Evolutionary conservation across 2,888 invertebrate genomes (phyloP).

Genomic region (Hololepta plana): DNA sequence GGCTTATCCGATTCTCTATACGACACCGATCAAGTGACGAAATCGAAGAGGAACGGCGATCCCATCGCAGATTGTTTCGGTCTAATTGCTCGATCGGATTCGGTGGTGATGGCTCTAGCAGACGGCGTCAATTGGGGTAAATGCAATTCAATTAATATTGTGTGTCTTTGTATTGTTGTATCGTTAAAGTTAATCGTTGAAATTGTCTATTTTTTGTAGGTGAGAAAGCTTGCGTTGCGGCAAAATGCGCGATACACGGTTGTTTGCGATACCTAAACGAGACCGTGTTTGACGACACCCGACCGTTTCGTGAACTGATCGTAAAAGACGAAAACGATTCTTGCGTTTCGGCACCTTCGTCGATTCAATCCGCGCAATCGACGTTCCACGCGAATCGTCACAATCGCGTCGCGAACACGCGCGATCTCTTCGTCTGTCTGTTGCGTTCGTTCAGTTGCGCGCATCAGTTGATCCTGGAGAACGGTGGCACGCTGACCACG

Average conservation of each 20-base stretch:
- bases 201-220: conserved; percentile 21
- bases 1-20: conserved; percentile 64
- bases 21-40: conserved; percentile 64
- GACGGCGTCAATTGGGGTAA: conserved; percentile 85
- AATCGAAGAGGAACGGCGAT: conserved; percentile 45
- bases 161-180: neutral
- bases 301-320: too few relatives aligned
- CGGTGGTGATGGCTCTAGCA: conserved; percentile 61
- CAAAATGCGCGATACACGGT: conserved; percentile 73
- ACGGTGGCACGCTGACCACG: conserved; percentile 68
- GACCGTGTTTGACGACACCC: conserved; percentile 35
- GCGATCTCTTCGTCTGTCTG: conserved; percentile 61
- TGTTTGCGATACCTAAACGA: conserved; percentile 67
- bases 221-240: conserved; percentile 65
- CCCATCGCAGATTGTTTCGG: conserved; percentile 82
- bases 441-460: conserved; percentile 69
- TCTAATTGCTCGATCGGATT: conserved; percentile 50
- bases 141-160: conserved; percentile 4
- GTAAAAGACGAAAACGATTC: conserved; percentile 6
- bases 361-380: too few relatives aligned
- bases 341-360: too few relatives aligned
- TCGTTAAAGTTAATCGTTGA: neutral
- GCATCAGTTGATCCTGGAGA: conserved; percentile 66
- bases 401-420: conserved; percentile 30
- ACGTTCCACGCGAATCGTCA: too few relatives aligned